Percentiles rank a stretch among this genome's conserved stretches.
These are phyloP conservation scores for Macrotus californicus DNA, from an alignment of 2,113 vertebrate genomes.

Conservation along the genomic window DNA sequence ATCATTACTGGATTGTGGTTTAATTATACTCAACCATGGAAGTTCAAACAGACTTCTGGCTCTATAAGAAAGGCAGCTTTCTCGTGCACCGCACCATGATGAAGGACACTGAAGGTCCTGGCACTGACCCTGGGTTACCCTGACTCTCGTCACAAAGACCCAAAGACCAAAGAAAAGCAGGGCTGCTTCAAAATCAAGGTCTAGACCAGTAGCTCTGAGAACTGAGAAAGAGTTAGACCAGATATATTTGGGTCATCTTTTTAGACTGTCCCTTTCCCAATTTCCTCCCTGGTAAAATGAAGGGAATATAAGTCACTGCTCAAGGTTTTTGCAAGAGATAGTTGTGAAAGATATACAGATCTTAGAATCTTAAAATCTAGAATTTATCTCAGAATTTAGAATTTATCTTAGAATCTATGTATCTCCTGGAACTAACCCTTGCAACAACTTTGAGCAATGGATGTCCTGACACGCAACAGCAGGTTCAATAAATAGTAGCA, in stretches of 20 bases:
- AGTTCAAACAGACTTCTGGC: background rate
- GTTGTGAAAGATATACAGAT: background rate
- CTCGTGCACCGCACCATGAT: background rate
- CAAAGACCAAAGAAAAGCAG: background rate
- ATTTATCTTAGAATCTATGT: background rate
- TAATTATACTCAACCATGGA: slow-evolving; percentile 10
- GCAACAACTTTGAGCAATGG: background rate
- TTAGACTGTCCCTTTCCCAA: background rate
- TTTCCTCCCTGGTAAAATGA: background rate
- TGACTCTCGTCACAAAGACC: background rate
- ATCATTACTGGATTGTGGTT: background rate
- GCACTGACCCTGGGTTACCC: background rate
- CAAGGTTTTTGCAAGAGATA: background rate
- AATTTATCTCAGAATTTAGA: background rate
- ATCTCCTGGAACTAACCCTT: background rate
- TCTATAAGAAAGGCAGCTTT: background rate
- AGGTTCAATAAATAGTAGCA: background rate
- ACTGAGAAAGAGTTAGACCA: background rate
- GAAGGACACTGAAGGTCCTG: background rate
- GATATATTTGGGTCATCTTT: background rate
- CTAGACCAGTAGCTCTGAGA: background rate
- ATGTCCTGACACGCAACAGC: background rate
- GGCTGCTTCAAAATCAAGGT: background rate
- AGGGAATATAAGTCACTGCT: background rate
- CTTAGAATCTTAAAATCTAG: background rate